Percentiles rank a stretch among this genome's conserved stretches.
These are phyloP conservation scores for Sycophaga agraensis DNA, from an alignment of 1,140 invertebrate species.

Conservation along the genomic window DNA sequence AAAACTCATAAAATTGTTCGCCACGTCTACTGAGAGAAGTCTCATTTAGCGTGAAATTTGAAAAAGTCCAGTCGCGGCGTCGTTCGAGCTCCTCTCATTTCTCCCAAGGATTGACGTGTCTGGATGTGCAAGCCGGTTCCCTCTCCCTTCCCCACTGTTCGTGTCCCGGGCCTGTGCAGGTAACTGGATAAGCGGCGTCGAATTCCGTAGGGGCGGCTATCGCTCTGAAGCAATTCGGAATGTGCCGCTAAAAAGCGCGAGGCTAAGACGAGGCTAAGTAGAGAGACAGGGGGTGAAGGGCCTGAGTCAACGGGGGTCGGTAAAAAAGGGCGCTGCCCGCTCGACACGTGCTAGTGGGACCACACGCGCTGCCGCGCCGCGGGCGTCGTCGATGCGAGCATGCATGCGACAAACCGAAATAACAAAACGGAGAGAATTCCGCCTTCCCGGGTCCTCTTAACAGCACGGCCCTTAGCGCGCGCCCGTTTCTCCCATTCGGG, in stretches of 20 bases:
- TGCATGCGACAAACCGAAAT: constrained; percentile 31
- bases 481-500: no score
- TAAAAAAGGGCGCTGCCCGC: constrained; percentile 40
- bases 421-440: constrained; percentile 24
- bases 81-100: no score
- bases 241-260: constrained; percentile 40
- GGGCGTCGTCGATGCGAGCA: constrained; percentile 9
- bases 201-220: constrained; percentile 1
- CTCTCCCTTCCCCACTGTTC: no score
- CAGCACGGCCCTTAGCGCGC: background rate
- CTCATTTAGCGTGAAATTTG: constrained; percentile 6
- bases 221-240: constrained; percentile 37
- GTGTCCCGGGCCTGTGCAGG: no score
- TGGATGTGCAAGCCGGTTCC: background rate
- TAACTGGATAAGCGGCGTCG: constrained; percentile 10
- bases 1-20: background rate
- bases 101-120: background rate
- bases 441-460: background rate
- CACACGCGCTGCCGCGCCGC: constrained; percentile 43
- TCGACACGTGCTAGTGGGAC: constrained; percentile 43
- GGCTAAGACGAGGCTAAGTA: no score
- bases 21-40: background rate
- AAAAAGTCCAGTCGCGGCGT: background rate
- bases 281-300: background rate
- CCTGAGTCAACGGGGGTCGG: constrained; percentile 2